Evolutionary conservation across 2,888 invertebrate species (phyloP), one percentile per base, ranked within the genome.

Genomic region (Mythimna albipuncta): DNA sequence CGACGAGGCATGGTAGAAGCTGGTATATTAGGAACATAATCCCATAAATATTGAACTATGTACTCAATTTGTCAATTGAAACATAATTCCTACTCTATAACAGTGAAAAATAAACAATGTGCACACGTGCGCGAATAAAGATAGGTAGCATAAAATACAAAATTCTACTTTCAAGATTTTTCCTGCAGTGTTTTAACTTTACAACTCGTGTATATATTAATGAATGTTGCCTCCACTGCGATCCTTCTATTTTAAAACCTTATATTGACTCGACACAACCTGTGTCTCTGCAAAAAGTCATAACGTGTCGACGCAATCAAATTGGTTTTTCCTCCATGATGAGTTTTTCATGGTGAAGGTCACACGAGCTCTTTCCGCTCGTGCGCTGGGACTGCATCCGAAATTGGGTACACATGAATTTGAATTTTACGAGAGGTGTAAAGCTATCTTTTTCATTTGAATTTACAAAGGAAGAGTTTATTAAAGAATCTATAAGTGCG

Each of bases 111-210:
- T 26, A 35, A 21, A 21, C n/a, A 61, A 16, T 2, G 44, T n/a
- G 7, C 38, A 72, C 61, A 72, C 55, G 72, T 55, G 72, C 72
- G 35, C 5, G 57, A 32, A 58, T n/a, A 3, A 57, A 47, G 26
- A 9, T 57, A n/a, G 11, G 5, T 6, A 2, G n/a, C 35, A 35
- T 38, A 26, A 38, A 38, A 52, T 50, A 13, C 11, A 7, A 38
- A 52, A 32, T 32, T 2, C 44, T 19, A 44, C 16, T 6, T 7
- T 0, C 3, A 61, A 4, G 10, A 26, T 61, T 61, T 26, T 44
- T 26, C 16, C 32, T 13, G 21, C 19, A 6, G 19, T 63, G n/a
- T 52, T 35, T 64, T 58, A 44, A 59, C 58, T 75, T 52, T 32
- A 54, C 38, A 47, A 38, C 47, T 32, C 64, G 44, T 74, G 32